phyloP scores from a whole-genome alignment of 2,888 invertebrate species.

The Philhelius pedissequus region DNA sequence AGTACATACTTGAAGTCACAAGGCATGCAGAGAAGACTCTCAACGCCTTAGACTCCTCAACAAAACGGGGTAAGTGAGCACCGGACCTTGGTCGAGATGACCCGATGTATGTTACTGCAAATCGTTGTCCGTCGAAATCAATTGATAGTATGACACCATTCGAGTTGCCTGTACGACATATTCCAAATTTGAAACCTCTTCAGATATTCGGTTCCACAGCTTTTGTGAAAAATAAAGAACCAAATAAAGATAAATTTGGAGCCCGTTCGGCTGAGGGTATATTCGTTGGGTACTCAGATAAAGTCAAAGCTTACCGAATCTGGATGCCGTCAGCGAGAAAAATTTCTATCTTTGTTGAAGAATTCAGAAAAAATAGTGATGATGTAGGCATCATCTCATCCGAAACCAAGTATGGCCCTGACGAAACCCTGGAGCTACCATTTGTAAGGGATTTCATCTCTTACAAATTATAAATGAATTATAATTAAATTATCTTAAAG shows the following conservation, averaged over 20 bases:
- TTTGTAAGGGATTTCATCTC: too few species aligned
- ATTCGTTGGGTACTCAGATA: conserved; percentile 2
- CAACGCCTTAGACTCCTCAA: conserved; percentile 16
- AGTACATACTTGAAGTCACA: conserved; percentile 1
- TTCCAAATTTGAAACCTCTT: too few species aligned
- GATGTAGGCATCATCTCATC: neutral
- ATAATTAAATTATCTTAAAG: too few species aligned
- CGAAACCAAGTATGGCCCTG: neutral
- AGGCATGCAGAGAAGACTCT: neutral
- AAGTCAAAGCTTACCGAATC: conserved; percentile 14
- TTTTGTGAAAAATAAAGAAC: neutral
- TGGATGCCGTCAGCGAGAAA: conserved; percentile 9
- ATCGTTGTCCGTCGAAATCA: neutral
- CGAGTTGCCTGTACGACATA: too few species aligned
- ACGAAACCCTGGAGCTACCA: neutral
- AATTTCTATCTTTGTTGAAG: conserved; percentile 1
- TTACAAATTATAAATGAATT: too few species aligned
- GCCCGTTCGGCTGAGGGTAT: neutral
- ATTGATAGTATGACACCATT: too few species aligned
- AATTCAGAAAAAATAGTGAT: neutral
- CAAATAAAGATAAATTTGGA: neutral
- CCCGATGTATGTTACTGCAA: conserved; percentile 56
- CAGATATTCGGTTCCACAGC: too few species aligned
- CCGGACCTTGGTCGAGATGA: conserved; percentile 2
- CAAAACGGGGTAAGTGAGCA: conserved; percentile 2